Evolutionary conservation across 2,113 vertebrate genomes (phyloP), one percentile per base, ranked within the genome.

Genomic region (Siniperca knerii): DNA sequence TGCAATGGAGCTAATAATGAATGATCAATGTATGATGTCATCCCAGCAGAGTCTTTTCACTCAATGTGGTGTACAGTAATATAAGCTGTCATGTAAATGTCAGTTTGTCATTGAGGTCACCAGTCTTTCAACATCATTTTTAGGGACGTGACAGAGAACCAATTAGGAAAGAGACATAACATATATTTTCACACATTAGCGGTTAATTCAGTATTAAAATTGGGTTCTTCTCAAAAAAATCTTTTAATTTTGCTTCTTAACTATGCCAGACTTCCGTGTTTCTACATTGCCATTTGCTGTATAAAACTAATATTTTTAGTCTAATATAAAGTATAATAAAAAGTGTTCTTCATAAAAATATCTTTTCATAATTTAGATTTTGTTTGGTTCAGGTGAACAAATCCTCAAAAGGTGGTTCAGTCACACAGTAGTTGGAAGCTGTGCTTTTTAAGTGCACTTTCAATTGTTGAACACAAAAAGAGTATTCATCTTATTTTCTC

Each of bases 11-110:
- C 77, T 55, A 64, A 90, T 90, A 82, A 81, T 84, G 75, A 83
- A 84, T 82, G 87, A 89, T 91, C 86, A 80, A 84, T 81, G 86
- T 62, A 82, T 93, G 91, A 94, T 92, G 92, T 94, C 92, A 94
- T 85, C 75, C 57, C 75, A 29, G 23, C 52, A 50, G 85, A 64
- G 52, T 84, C 65, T 68, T 86, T 84, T 89, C 67, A 80, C 40
- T 62, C 68, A 50, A 66, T 44, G 50, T 35, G 40, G 29, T 37
- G 60, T 72, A 78, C 74, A 66, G 65, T 75, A 54, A 61, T 57
- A 78, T 87, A 72, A 87, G 75, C 70, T 84, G 82, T 79, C 84
- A 88, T 69, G 33, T 70, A 65, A 84, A 82, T 86, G 72, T 88
- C 77, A 79, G 57, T 83, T 76, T 73, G 72, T 79, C 65, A 78